These are phyloP conservation scores for Dryocosmus kuriphilus DNA, from an alignment of 2,888 invertebrate species.

Conservation along the genomic window DNA sequence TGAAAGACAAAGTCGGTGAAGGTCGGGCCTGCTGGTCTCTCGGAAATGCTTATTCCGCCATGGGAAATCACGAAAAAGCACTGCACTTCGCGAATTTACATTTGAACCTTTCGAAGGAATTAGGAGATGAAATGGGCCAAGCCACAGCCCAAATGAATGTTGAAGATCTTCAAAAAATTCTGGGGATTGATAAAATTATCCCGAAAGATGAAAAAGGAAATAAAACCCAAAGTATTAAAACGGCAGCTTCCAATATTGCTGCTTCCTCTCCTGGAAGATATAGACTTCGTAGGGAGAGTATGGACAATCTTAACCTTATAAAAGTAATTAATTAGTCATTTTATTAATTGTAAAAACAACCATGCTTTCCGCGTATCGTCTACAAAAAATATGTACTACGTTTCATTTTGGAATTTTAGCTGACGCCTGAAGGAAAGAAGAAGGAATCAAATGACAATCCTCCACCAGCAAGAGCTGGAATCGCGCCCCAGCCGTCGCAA, in stretches of 20 bases:
- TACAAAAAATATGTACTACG: neutral
- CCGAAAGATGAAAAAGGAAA: constrained; percentile 70
- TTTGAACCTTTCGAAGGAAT: constrained; percentile 93
- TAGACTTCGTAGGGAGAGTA: constrained; percentile 91
- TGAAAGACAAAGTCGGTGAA: constrained; percentile 91
- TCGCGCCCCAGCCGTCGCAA: constrained; percentile 76
- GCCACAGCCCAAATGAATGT: constrained; percentile 97
- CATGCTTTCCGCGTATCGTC: neutral
- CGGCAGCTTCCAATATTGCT: constrained; percentile 63
- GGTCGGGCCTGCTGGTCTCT: constrained; percentile 97
- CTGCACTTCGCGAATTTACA: constrained; percentile 94
- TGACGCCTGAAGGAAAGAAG: constrained; percentile 86
- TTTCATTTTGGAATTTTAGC: constrained; percentile 71
- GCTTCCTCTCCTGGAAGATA: constrained; percentile 76
- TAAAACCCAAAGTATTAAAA: constrained; percentile 63
- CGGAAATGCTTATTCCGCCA: constrained; percentile 95
- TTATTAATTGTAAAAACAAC: neutral
- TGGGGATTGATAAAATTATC: constrained; percentile 81
- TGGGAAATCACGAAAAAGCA: constrained; percentile 95
- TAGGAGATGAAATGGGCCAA: constrained; percentile 94
- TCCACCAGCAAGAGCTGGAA: constrained; percentile 71
- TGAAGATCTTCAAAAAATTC: constrained; percentile 89
- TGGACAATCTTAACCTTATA: constrained; percentile 97
- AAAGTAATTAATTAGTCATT: constrained; percentile 80
- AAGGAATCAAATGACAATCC: constrained; percentile 68